These are phyloP conservation scores for Anhinga rufa DNA, from an alignment of 2,113 vertebrate genomes.

Conservation along the genomic window DNA sequence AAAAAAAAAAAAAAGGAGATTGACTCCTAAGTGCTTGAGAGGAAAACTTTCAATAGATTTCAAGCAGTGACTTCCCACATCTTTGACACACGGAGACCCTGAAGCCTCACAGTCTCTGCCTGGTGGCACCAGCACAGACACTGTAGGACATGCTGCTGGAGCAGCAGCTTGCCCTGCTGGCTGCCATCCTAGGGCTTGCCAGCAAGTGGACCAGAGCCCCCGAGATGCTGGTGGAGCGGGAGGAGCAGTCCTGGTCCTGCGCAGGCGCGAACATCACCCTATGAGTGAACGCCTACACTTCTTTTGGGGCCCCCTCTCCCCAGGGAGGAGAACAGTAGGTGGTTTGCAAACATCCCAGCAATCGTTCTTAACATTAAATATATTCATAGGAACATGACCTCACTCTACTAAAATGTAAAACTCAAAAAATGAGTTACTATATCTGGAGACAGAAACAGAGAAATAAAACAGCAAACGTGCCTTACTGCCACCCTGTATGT, in stretches of 20 bases:
- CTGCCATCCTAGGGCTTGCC: background rate
- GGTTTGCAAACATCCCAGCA: conserved; percentile 16
- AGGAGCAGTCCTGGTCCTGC: background rate
- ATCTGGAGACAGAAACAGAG: conserved; percentile 14
- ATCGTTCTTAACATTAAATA: background rate
- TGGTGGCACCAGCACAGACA: background rate
- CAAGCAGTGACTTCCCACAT: background rate
- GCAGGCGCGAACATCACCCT: background rate
- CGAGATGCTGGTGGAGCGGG: background rate
- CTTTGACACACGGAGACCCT: background rate
- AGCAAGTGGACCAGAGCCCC: background rate
- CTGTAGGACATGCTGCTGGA: background rate
- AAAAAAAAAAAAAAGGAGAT: background rate
- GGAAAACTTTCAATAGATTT: background rate
- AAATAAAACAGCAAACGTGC: background rate
- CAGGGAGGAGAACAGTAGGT: background rate
- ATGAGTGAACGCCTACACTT: rapidly evolving
- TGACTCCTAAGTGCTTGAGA: background rate
- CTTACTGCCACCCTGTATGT: background rate
- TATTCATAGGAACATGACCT: background rate
- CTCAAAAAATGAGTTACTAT: background rate
- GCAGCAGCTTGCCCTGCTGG: background rate
- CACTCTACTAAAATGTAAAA: conserved; percentile 27
- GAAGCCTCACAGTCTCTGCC: background rate
- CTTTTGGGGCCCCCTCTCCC: background rate